phyloP scores from a whole-genome alignment of 1,140 invertebrate genomes.

The Scaptodrosophila lebanonensis region DNA sequence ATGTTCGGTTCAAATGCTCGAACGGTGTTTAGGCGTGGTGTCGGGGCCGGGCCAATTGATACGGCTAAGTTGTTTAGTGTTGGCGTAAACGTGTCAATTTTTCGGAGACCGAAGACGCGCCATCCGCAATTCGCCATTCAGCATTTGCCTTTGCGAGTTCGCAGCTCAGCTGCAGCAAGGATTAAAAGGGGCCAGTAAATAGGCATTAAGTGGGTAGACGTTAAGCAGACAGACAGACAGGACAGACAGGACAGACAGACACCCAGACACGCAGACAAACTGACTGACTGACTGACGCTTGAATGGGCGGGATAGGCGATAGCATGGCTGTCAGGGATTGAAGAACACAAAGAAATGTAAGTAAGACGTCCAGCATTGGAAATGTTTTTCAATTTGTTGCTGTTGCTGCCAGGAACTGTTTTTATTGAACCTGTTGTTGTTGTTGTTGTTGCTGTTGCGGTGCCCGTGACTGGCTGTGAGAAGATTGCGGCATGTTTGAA shows the following conservation, averaged over 20 bases:
- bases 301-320: background rate
- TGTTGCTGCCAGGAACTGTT: conserved; percentile 19
- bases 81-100: conserved; percentile 42
- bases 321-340: conserved; percentile 14
- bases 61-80: conserved; percentile 35
- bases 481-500: conserved; percentile 64
- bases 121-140: conserved; percentile 3
- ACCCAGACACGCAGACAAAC: background rate
- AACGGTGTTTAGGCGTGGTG: too few relatives aligned
- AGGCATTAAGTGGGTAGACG: conserved; percentile 62
- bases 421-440: background rate
- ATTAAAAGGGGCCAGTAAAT: conserved; percentile 71
- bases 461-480: conserved; percentile 32
- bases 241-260: conserved; percentile 3
- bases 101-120: too few relatives aligned
- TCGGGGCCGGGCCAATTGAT: too few relatives aligned
- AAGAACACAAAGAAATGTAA: conserved; percentile 56
- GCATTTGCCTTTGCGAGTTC: background rate
- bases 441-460: conserved; percentile 19
- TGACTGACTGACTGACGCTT: background rate
- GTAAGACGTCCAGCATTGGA: conserved; percentile 70
- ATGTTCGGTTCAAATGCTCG: too few relatives aligned
- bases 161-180: conserved; percentile 15
- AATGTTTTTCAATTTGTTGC: conserved; percentile 66
- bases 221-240: background rate